A percentile compares a stretch with the other conserved stretches of the same genome.
phyloP scores from a whole-genome alignment of 2,113 vertebrate species.

The Chrysemys picta region DNA sequence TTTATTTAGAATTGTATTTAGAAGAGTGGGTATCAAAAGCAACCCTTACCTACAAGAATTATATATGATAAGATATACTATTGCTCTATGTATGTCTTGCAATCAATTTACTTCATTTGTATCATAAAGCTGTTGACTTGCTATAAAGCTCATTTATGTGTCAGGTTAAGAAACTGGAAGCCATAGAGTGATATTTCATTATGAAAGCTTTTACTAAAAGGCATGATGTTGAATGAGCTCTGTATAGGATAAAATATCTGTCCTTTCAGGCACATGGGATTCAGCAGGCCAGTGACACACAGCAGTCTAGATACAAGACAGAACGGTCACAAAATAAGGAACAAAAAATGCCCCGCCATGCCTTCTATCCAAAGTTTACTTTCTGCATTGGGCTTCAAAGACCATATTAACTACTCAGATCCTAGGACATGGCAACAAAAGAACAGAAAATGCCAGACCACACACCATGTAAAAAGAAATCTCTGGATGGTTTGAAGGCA shows the following conservation, averaged over 20 bases:
- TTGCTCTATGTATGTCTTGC: not conserved
- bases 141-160: not conserved
- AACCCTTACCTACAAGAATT: not conserved
- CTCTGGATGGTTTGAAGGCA: not conserved
- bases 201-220: not conserved
- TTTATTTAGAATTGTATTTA: not conserved
- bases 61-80: not conserved
- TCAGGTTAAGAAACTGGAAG: not conserved
- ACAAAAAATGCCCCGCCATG: not conserved
- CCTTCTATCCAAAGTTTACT: not conserved
- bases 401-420: not conserved
- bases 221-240: not conserved
- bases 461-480: constrained; percentile 7
- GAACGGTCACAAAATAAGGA: not conserved
- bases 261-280: not conserved
- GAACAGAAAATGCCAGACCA: not conserved
- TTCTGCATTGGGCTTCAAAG: not conserved
- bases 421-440: not conserved
- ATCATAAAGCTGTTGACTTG: not conserved
- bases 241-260: not conserved
- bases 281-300: not conserved
- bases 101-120: not conserved
- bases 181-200: not conserved
- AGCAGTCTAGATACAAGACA: not conserved
- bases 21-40: not conserved